A percentile compares a stretch with the other conserved stretches of the same genome.
Evolutionary conservation across 2,888 invertebrate species (phyloP).

Genomic region (Drosophila trichaetosa): DNA sequence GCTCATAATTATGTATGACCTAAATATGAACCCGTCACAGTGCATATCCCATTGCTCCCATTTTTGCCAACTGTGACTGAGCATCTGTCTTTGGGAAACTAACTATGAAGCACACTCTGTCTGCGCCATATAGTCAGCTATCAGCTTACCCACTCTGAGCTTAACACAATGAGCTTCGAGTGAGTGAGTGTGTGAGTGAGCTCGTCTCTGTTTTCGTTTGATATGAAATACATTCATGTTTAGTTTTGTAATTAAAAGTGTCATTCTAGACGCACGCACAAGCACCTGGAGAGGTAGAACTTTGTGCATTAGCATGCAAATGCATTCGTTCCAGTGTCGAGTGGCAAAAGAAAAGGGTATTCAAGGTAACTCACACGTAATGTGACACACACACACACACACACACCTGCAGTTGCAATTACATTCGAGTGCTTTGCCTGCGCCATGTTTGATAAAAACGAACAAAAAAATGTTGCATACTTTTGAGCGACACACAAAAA

Average conservation of each 20-base stretch:
- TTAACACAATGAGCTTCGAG: neutral
- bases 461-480: constrained; percentile 70
- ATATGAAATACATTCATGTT: constrained; percentile 77
- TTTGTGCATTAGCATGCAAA: constrained; percentile 70
- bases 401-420: constrained; percentile 34
- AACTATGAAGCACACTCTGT: constrained; percentile 4
- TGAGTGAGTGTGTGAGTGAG: constrained; percentile 12
- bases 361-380: constrained; percentile 54
- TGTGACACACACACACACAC: constrained; percentile 14
- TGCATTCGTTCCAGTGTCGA: constrained; percentile 64
- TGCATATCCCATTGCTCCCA: constrained; percentile 7
- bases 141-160: neutral
- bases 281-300: constrained; percentile 31
- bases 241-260: constrained; percentile 77
- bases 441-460: constrained; percentile 60
- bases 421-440: constrained; percentile 56
- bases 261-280: constrained; percentile 66
- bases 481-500: constrained; percentile 61
- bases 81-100: constrained; percentile 20
- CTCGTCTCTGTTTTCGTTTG: constrained; percentile 50
- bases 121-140: constrained; percentile 2
- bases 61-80: constrained; percentile 19
- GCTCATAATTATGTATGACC: constrained; percentile 1
- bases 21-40: neutral
- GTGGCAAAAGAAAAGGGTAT: constrained; percentile 53